These are phyloP conservation scores for Theretra japonica DNA, from an alignment of 2,888 invertebrate species.

Conservation along the genomic window DNA sequence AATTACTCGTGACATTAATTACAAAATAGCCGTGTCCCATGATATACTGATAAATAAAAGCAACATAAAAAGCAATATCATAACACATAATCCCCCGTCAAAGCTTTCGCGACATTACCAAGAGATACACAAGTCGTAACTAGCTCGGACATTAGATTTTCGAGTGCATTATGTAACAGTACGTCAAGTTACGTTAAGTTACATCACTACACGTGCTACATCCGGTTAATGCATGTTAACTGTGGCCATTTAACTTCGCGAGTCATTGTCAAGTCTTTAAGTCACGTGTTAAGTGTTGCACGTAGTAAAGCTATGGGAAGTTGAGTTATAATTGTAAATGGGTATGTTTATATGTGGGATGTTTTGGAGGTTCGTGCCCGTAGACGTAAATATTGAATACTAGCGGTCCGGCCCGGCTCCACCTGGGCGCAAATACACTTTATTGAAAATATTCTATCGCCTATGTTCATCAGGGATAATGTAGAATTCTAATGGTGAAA, in stretches of 20 bases:
- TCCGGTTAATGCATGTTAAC: constrained; percentile 15
- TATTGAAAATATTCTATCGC: too few relatives aligned
- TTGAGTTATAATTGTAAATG: too few relatives aligned
- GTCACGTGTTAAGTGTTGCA: too few relatives aligned
- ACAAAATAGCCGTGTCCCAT: not conserved
- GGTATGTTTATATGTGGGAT: too few relatives aligned
- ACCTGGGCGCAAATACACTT: too few relatives aligned
- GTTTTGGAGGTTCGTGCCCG: too few relatives aligned
- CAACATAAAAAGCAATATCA: not conserved
- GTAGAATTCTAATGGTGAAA: too few relatives aligned
- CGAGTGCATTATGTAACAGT: constrained; percentile 13
- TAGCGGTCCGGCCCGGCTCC: too few relatives aligned
- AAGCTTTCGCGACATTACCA: not conserved
- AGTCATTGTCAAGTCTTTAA: constrained; percentile 9
- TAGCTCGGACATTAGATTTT: constrained; percentile 16
- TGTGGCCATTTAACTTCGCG: not conserved
- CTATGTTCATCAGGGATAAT: too few relatives aligned
- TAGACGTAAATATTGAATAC: too few relatives aligned
- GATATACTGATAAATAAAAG: not conserved
- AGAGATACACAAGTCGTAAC: not conserved
- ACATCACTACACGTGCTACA: constrained; percentile 9
- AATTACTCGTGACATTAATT: too few relatives aligned
- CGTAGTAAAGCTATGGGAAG: too few relatives aligned
- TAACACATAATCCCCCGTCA: not conserved
- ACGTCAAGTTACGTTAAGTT: constrained; percentile 20